phyloP scores from a whole-genome alignment of 2,113 vertebrate species.

The Notothenia coriiceps region DNA sequence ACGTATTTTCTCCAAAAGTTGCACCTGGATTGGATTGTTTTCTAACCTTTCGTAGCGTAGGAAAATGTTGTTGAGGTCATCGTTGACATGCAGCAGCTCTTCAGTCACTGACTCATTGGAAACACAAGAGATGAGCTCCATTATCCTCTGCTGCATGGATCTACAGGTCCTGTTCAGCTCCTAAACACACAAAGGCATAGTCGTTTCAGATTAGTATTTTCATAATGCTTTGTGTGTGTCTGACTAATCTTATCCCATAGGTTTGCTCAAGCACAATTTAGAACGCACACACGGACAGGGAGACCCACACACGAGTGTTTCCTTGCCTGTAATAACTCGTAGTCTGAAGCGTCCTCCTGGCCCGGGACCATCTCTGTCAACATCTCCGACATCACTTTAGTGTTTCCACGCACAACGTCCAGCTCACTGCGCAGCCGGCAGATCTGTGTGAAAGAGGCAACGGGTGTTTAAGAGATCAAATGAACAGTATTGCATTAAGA shows the following conservation, averaged over 20 bases:
- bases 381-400: conserved; percentile 99
- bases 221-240: too few species aligned
- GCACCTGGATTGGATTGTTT: neutral
- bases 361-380: conserved; percentile 98
- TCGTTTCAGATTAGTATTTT: too few species aligned
- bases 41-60: conserved; percentile 93
- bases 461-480: neutral
- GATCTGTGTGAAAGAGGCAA: conserved; percentile 82
- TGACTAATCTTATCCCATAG: too few species aligned
- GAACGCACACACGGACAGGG: neutral
- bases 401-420: conserved; percentile 96
- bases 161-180: conserved; percentile 96
- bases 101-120: conserved; percentile 96
- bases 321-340: conserved; percentile 93
- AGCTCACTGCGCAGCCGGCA: conserved; percentile 95
- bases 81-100: conserved; percentile 96
- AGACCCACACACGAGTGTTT: neutral
- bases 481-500: neutral
- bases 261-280: neutral
- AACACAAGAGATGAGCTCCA: conserved; percentile 96
- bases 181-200: conserved; percentile 71
- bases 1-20: neutral
- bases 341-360: conserved; percentile 96
- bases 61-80: conserved; percentile 98
- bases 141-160: conserved; percentile 96